phyloP scores from a whole-genome alignment of 2,113 vertebrate species.

The Austrofundulus limnaeus region DNA sequence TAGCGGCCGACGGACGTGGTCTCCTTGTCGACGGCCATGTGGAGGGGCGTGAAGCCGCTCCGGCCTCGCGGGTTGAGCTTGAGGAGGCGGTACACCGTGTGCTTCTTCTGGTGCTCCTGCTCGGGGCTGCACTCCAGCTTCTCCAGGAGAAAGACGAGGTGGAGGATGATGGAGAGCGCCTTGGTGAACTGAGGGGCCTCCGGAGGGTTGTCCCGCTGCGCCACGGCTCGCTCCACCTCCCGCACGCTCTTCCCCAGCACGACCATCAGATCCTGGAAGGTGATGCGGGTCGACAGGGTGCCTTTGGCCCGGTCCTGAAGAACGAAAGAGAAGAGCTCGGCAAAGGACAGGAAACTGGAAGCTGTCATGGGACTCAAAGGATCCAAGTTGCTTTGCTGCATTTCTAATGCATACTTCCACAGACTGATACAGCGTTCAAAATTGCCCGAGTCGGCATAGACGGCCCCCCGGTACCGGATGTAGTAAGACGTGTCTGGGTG shows the following conservation, averaged over 20 bases:
- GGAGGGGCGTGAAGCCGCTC: conserved; percentile 87
- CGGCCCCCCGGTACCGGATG: conserved; percentile 92
- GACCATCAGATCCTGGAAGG: conserved; percentile 91
- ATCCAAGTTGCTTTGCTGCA: conserved; percentile 94
- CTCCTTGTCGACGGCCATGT: conserved; percentile 93
- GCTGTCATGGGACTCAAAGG: conserved; percentile 96
- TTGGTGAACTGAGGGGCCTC: conserved; percentile 92
- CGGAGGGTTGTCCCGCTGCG: conserved; percentile 84
- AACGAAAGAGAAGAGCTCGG: conserved; percentile 94
- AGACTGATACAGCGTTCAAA: conserved; percentile 93
- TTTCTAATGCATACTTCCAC: conserved; percentile 95
- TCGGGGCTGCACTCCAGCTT: conserved; percentile 87
- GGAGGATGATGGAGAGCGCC: conserved; percentile 90
- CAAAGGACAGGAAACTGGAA: conserved; percentile 94
- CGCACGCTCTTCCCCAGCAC: conserved; percentile 92
- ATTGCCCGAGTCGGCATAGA: conserved; percentile 93
- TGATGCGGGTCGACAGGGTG: conserved; percentile 83
- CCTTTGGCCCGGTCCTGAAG: conserved; percentile 93
- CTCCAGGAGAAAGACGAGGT: conserved; percentile 90
- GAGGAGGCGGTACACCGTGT: conserved; percentile 89
- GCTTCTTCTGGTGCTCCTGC: conserved; percentile 91
- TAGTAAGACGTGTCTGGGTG: conserved; percentile 97
- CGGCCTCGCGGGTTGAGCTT: conserved; percentile 89
- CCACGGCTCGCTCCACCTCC: conserved; percentile 90
- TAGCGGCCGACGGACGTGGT: conserved; percentile 92